A percentile compares a stretch with the other conserved stretches of the same genome.
Evolutionary conservation across 2,888 invertebrate species (phyloP).

Genomic region (Eupeodes luniger): DNA sequence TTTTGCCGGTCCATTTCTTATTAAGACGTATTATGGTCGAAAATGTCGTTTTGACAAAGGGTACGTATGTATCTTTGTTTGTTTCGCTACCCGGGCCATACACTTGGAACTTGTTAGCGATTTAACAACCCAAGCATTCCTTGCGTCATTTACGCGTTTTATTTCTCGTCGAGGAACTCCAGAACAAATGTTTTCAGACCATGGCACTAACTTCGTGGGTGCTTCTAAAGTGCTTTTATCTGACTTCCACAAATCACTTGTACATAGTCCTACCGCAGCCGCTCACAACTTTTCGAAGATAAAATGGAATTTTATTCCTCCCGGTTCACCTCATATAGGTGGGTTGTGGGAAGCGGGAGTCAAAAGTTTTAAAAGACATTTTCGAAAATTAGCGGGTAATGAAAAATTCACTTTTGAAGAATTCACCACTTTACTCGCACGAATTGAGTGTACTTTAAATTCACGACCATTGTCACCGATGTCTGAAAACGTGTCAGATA

Average conservation of each 20-base stretch:
- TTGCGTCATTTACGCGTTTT: slow-evolving; percentile 3
- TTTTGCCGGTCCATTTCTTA: slow-evolving; percentile 1
- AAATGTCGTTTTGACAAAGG: slow-evolving; percentile 4
- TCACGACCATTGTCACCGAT: slow-evolving; percentile 1
- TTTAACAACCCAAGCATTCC: slow-evolving; percentile 14
- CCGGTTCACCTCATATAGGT: no score
- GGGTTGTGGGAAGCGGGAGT: no score
- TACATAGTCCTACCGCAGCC: neutral
- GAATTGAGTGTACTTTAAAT: neutral
- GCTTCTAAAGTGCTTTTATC: slow-evolving; percentile 1
- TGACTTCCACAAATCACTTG: neutral
- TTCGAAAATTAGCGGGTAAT: neutral
- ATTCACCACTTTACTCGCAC: neutral
- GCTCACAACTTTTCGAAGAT: neutral
- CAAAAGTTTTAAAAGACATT: neutral
- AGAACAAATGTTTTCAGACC: neutral
- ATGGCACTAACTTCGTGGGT: neutral
- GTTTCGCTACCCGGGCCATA: slow-evolving; percentile 6
- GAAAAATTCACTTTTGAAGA: neutral
- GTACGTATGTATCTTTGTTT: neutral
- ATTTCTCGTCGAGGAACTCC: slow-evolving; percentile 6
- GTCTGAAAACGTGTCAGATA: neutral
- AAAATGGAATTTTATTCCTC: neutral
- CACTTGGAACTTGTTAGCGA: slow-evolving; percentile 6
- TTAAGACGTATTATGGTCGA: slow-evolving; percentile 12